These are phyloP conservation scores for Bombylius discolor DNA, from an alignment of 2,888 invertebrate species.

Conservation along the genomic window DNA sequence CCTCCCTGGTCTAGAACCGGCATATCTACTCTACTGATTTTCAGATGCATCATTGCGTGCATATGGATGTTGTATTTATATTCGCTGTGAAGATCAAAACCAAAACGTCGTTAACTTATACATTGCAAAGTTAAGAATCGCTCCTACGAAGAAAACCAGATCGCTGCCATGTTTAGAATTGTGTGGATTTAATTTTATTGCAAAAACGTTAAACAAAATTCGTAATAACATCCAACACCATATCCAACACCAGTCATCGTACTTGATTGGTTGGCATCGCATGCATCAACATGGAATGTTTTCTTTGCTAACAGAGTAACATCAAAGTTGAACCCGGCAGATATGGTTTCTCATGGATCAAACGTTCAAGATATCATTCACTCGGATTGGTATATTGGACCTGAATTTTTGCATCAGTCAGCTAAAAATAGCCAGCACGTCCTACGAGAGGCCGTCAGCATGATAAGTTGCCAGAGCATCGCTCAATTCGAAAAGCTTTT, in stretches of 20 bases:
- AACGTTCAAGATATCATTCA: not conserved
- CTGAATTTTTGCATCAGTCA: not conserved
- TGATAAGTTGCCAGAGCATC: no score
- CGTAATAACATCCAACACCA: not conserved
- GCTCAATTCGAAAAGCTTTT: not conserved
- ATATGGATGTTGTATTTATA: slow-evolving; percentile 1
- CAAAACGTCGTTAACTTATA: not conserved
- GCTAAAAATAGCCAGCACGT: not conserved
- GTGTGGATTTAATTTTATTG: slow-evolving; percentile 2
- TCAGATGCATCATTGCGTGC: slow-evolving; percentile 8
- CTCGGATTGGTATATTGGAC: not conserved
- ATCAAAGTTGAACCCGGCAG: slow-evolving; percentile 15
- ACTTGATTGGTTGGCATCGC: slow-evolving; percentile 1
- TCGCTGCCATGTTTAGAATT: slow-evolving; percentile 6
- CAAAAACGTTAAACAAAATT: not conserved
- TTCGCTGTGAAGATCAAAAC: not conserved
- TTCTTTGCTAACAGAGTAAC: slow-evolving; percentile 10
- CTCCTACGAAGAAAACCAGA: not conserved
- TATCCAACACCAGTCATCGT: slow-evolving; percentile 1
- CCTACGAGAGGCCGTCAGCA: not conserved
- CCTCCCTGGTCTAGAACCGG: no score
- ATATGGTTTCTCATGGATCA: slow-evolving; percentile 13
- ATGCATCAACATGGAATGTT: not conserved
- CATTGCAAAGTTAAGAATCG: slow-evolving; percentile 1
- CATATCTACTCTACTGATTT: no score